Evolutionary conservation across 2,888 invertebrate species (phyloP).

Genomic region (Sphaerolaimus hirsutus): DNA sequence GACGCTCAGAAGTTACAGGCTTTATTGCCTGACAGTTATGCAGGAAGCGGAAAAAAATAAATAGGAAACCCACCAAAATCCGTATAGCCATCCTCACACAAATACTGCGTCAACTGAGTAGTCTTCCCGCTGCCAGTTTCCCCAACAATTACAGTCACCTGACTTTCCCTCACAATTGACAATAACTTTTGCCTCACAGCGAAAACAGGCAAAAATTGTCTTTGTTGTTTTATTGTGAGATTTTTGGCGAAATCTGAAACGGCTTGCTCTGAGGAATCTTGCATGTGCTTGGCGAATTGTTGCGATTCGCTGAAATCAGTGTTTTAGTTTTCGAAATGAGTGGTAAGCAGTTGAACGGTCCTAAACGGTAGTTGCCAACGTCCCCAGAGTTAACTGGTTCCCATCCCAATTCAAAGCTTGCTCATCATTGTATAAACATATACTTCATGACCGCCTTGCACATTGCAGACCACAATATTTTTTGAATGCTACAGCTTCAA

Average conservation of each 20-base stretch:
- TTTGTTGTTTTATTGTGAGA: slow-evolving; percentile 49
- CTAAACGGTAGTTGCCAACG: no score
- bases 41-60: no score
- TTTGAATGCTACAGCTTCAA: no score
- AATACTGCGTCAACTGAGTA: slow-evolving; percentile 83
- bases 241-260: slow-evolving; percentile 61
- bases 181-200: slow-evolving; percentile 60
- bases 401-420: no score
- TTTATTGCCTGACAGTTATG: no score
- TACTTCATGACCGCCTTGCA: no score
- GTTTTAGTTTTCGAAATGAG: no score
- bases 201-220: slow-evolving; percentile 75
- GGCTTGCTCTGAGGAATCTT: slow-evolving; percentile 29
- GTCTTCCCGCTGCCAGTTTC: slow-evolving; percentile 69
- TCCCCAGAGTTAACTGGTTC: no score
- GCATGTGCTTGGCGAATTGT: slow-evolving; percentile 85
- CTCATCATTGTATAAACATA: no score
- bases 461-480: no score
- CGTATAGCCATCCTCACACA: slow-evolving; percentile 79
- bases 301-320: slow-evolving; percentile 73
- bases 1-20: background rate
- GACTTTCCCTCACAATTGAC: slow-evolving; percentile 42
- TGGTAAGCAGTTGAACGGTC: no score
- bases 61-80: slow-evolving; percentile 34
- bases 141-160: slow-evolving; percentile 25